Conservation (phyloP, 2,113 vertebrate genomes). For the Neogale vison region DNA sequence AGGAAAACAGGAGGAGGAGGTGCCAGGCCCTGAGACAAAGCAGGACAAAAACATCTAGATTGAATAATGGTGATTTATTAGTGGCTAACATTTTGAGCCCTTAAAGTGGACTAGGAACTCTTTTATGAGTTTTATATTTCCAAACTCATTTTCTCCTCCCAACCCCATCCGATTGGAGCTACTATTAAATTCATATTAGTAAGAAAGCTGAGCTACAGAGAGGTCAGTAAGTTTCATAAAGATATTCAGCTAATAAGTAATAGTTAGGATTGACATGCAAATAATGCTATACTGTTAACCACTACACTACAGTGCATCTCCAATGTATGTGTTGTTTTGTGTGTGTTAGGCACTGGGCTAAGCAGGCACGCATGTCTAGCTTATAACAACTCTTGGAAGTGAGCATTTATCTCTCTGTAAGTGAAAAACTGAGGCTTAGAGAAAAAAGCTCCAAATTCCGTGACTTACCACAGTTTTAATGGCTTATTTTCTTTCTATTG, state of each 20-base stretch:
- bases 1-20: accelerated
- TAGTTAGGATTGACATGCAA: neutral
- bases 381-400: neutral
- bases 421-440: neutral
- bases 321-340: neutral
- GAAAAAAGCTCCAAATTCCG: neutral
- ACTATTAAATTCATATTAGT: neutral
- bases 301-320: neutral
- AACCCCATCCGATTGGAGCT: neutral
- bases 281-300: neutral
- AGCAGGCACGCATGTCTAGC: neutral
- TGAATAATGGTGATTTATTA: neutral
- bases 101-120: neutral
- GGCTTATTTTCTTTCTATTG: neutral
- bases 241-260: neutral
- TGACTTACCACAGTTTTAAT: neutral
- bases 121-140: neutral
- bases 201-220: neutral
- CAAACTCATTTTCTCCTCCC: neutral
- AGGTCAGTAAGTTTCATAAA: neutral
- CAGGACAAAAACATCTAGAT: neutral
- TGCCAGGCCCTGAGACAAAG: neutral
- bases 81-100: neutral
- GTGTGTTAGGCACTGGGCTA: neutral
- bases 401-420: neutral